These are phyloP conservation scores for Alouatta palliata DNA, from an alignment of 2,113 vertebrate genomes.

Conservation along the genomic window DNA sequence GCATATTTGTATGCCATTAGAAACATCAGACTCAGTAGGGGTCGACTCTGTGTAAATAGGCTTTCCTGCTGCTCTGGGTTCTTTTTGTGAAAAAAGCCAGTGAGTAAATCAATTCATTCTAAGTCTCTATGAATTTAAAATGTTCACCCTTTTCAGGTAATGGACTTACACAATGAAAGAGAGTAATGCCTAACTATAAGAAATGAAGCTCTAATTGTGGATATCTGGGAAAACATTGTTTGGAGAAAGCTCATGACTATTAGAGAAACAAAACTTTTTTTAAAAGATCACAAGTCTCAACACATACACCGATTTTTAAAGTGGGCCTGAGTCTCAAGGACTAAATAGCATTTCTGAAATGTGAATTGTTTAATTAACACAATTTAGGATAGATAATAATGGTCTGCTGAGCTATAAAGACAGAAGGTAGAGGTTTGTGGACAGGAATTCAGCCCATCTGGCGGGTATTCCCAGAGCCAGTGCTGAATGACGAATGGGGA, in stretches of 20 bases:
- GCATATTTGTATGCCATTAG: conserved; percentile 34
- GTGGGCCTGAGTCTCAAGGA: background rate
- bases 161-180: background rate
- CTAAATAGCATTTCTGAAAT: background rate
- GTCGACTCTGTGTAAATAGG: background rate
- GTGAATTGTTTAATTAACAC: background rate
- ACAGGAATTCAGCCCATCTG: background rate
- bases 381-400: background rate
- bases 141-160: background rate
- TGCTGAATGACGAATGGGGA: background rate
- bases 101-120: conserved; percentile 42
- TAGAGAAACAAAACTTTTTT: background rate
- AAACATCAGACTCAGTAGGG: conserved; percentile 45
- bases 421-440: background rate
- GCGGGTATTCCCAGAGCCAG: background rate
- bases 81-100: conserved; percentile 27
- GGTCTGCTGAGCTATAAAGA: background rate
- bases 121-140: conserved; percentile 30
- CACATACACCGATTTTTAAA: background rate
- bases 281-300: background rate
- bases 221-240: background rate
- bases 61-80: conserved; percentile 41
- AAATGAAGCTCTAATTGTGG: background rate
- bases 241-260: background rate
- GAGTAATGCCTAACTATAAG: background rate